These are phyloP conservation scores for Saccostrea echinata DNA, from an alignment of 1,140 invertebrate genomes.

Conservation along the genomic window DNA sequence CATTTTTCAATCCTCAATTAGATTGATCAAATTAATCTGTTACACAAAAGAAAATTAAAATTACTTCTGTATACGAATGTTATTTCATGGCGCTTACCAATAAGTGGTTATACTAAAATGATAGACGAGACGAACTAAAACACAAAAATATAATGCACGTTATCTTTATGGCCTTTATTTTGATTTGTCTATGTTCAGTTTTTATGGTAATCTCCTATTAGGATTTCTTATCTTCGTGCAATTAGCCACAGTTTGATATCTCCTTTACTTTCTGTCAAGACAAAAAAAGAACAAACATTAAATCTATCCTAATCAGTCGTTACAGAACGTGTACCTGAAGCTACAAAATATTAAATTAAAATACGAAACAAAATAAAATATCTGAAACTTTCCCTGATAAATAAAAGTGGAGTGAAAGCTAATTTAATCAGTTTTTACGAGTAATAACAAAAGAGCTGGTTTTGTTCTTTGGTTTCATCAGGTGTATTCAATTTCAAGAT, in stretches of 20 bases:
- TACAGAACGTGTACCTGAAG: not conserved
- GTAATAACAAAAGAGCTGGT: slow-evolving; percentile 22
- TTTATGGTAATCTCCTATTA: not conserved
- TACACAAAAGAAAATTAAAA: not conserved
- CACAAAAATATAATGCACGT: not conserved
- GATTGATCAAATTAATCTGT: too few species aligned
- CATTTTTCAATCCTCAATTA: too few species aligned
- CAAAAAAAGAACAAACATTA: not conserved
- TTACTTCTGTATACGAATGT: not conserved
- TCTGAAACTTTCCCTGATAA: slow-evolving; percentile 26
- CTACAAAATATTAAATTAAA: slow-evolving; percentile 18
- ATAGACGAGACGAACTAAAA: not conserved
- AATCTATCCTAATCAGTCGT: not conserved
- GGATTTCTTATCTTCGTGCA: not conserved
- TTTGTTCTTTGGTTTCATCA: not conserved
- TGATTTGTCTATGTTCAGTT: not conserved
- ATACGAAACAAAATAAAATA: slow-evolving; percentile 34
- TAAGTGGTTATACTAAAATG: not conserved
- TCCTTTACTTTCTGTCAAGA: not conserved
- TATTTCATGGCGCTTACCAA: not conserved
- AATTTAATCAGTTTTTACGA: slow-evolving; percentile 38
- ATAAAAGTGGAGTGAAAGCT: slow-evolving; percentile 32
- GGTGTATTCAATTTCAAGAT: slow-evolving; percentile 26
- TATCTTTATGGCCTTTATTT: too few species aligned
- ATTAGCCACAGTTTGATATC: not conserved